Evolutionary conservation across 2,797 vertebrate genomes (phyloP), one percentile per base, ranked within the genome.

Genomic region (Anas flavirostris): DNA sequence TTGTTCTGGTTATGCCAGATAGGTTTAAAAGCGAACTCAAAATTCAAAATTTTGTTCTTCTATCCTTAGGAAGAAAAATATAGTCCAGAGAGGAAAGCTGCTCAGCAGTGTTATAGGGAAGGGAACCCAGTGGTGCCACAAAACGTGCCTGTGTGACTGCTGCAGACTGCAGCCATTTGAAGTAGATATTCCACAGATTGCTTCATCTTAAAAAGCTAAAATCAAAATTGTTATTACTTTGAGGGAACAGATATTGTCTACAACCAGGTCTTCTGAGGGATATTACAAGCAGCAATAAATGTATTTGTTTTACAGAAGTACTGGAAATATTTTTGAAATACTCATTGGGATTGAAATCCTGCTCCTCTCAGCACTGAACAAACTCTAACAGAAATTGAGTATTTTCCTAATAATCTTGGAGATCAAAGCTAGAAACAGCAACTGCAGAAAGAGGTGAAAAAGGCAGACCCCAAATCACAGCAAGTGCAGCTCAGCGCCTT

Each of bases 401-500:
- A 3, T 53, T 74, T 52, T 66, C 55, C 68, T 22, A 8, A 19
- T 31, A 16, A 28, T 7, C n/a, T 17, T 52, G 5, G 58, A 28
- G 69, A 19, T 26, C 26, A 13, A 39, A 46, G 35, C 22, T 69
- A n/a, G 46, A 44, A 44, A 44, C 1, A 4, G 67, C 44, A 46
- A 4, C 5, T 37, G 37, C 22, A 66, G 44, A 15, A n/a, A 50
- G 64, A 21, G 12, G 6, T 6, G 41, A 33, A 4, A 23, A 35
- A 37, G n/a, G 2, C 3, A 3, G 23, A 17, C 59, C 22, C 35
- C 15, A 16, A 5, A 37, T 2, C 43, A 18, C 77, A 22, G 41
- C 46, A 4, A 2, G 2, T 17, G 10, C 75, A 18, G 75, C 41
- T 25, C 50, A 4, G 70, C 0, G 2, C 21, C 25, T 0, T 6